Evolutionary conservation across 2,888 invertebrate genomes (phyloP), one percentile per base, ranked within the genome.

Genomic region (Digitonthophagus gazella): DNA sequence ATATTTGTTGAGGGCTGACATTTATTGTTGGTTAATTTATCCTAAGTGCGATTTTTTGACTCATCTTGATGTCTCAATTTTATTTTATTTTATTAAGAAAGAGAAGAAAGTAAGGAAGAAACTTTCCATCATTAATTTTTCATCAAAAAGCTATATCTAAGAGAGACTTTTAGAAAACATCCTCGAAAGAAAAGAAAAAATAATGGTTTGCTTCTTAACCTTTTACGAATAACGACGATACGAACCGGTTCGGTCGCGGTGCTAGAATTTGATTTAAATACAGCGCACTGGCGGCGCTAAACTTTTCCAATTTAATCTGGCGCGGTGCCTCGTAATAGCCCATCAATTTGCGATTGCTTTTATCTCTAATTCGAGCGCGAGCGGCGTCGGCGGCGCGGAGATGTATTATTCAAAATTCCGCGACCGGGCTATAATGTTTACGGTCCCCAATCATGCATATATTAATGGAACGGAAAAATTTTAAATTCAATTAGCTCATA

Each of bases 221-320:
- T 44, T 44, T 44, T 44, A 8, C 28, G 57, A 6, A 57, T 57
- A 57, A 11, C 5, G 57, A 6, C 15, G 57, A 16, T 57, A 57
- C 57, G 57, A 57, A 57, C 15, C 15, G 6, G 57, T 16, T 16
- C 15, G 6, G 57, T 16, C 57, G 16, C 15, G 57, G 57, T 6
- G 57, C 57, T 16, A n/a, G 57, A 57, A 73, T 76, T 77, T 75
- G 75, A 77, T 76, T 77, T 74, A 74, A 75, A 78, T 76, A 75
- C 75, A 75, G 75, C 64, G 70, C 72, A 67, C 69, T 74, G 78
- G 79, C 79, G 79, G 78, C 78, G 76, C 72, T 74, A 80, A 81
- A 81, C 78, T 81, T 81, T 81, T 81, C 80, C 81, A 80, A 81
- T 81, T 80, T 80, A 79, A 78, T 79, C 75, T 75, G 75, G 74